These are phyloP conservation scores for Mimumesa dahlbomi DNA, from an alignment of 2,888 invertebrate genomes.

Conservation along the genomic window DNA sequence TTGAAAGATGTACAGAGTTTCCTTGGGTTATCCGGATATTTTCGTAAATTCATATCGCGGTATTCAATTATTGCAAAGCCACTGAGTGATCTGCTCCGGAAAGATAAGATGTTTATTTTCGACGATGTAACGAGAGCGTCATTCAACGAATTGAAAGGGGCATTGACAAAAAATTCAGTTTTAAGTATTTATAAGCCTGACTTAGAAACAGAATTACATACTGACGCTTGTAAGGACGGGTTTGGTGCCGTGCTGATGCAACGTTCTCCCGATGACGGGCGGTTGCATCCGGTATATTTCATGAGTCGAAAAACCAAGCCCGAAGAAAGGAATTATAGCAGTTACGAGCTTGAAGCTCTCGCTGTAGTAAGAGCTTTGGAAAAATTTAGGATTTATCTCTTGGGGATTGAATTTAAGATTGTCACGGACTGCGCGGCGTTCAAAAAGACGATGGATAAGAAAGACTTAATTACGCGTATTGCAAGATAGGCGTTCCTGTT, in stretches of 20 bases:
- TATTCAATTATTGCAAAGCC: too few species aligned
- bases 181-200: slow-evolving; percentile 1
- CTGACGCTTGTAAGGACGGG: slow-evolving; percentile 2
- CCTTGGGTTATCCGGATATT: too few species aligned
- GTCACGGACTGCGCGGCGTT: slow-evolving; percentile 10
- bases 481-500: slow-evolving; percentile 32
- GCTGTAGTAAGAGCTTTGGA: slow-evolving; percentile 6
- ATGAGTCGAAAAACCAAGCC: slow-evolving; percentile 4
- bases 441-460: slow-evolving; percentile 26
- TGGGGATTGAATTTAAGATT: slow-evolving; percentile 12
- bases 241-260: slow-evolving; percentile 18
- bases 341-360: slow-evolving; percentile 8
- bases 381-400: too few species aligned
- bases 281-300: slow-evolving; percentile 5
- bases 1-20: too few species aligned
- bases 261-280: background rate
- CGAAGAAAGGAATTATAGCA: background rate
- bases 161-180: background rate
- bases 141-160: too few species aligned
- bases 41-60: too few species aligned
- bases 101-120: too few species aligned
- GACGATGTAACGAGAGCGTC: too few species aligned
- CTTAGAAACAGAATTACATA: slow-evolving; percentile 5
- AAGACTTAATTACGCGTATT: slow-evolving; percentile 21
- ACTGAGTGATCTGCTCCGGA: too few species aligned